phyloP scores from a whole-genome alignment of 2,888 invertebrate genomes.

The Lasioglossum oenotherae region DNA sequence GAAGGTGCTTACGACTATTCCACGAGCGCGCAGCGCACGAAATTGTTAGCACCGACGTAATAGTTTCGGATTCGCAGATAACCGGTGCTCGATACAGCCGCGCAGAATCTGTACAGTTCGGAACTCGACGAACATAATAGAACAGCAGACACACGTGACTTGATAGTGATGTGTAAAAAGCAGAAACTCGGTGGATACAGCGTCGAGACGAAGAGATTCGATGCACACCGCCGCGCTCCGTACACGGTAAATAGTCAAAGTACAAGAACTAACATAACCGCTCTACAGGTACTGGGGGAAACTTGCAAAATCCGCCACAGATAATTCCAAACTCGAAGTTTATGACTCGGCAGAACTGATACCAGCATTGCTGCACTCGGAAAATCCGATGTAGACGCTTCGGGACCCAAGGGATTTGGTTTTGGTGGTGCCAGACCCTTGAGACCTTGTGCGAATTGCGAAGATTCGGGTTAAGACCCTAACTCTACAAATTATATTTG shows the following conservation, averaged over 20 bases:
- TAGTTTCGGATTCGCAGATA: background rate
- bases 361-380: background rate
- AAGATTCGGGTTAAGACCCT: background rate
- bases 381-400: background rate
- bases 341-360: conserved; percentile 11
- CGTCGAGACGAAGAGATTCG: background rate
- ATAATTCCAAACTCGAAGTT: conserved; percentile 3
- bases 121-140: background rate
- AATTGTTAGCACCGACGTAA: background rate
- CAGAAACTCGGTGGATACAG: background rate
- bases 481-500: background rate
- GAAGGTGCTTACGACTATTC: background rate
- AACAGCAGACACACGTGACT: background rate
- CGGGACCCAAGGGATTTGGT: background rate
- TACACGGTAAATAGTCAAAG: background rate
- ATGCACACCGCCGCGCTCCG: background rate
- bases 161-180: background rate
- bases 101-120: background rate
- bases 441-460: background rate
- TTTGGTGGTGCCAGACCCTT: background rate
- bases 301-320: background rate
- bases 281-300: background rate
- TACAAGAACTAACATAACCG: conserved; percentile 7
- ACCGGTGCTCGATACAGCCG: background rate
- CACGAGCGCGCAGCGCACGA: background rate